Conservation (phyloP, 2,888 invertebrate genomes). For the Drosophila mimica region DNA sequence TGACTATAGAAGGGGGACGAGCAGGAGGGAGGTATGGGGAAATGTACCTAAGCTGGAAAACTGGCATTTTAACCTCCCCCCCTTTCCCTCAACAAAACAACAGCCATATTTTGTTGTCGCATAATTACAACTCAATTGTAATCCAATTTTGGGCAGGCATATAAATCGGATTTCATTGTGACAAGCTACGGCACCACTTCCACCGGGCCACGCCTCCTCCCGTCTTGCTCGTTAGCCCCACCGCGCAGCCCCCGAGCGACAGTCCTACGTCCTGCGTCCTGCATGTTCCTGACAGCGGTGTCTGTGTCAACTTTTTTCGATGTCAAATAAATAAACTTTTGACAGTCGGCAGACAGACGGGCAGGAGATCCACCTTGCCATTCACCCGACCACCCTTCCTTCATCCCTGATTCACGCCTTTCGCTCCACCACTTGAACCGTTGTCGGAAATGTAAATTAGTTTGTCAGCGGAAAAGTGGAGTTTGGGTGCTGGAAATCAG, state of each 20-base stretch:
- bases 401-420: not conserved
- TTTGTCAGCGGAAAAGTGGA: constrained; percentile 21
- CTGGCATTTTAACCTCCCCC: not conserved
- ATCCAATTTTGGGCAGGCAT: constrained; percentile 75
- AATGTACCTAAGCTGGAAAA: not conserved
- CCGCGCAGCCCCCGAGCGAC: not conserved
- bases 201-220: not conserved
- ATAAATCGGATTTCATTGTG: constrained; percentile 73
- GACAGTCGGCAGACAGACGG: constrained; percentile 74
- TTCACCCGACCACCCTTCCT: not conserved
- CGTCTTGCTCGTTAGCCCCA: not conserved
- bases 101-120: constrained; percentile 70
- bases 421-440: constrained; percentile 6
- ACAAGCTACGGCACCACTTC: constrained; percentile 40
- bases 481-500: not conserved
- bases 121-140: constrained; percentile 81
- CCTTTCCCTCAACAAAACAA: not conserved
- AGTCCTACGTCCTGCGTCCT: not conserved
- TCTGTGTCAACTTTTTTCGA: constrained; percentile 78
- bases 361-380: constrained; percentile 26
- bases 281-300: constrained; percentile 46
- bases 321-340: constrained; percentile 81
- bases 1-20: not conserved
- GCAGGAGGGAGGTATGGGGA: not conserved
- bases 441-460: constrained; percentile 71